phyloP scores from a whole-genome alignment of 2,797 vertebrate species.

The Phalloptychus januarius region DNA sequence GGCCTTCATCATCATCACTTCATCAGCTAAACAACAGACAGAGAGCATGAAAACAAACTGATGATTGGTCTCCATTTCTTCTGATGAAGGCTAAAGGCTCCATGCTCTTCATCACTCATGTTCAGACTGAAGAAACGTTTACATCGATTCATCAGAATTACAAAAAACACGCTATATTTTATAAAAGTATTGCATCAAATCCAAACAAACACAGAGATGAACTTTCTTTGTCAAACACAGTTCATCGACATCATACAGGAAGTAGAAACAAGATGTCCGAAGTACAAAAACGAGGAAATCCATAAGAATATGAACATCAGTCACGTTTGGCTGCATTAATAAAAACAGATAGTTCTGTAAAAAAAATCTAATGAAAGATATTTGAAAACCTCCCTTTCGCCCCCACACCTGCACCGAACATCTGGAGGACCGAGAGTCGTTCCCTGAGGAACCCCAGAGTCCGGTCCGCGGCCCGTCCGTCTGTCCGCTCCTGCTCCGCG shows the following conservation, averaged over 20 bases:
- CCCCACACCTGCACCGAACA: constrained; percentile 21
- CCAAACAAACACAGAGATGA: constrained; percentile 53
- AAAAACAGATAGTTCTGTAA: constrained; percentile 13
- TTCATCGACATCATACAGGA: constrained; percentile 31
- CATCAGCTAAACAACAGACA: constrained; percentile 44
- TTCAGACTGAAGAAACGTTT: background rate
- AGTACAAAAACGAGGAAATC: constrained; percentile 24
- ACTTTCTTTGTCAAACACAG: constrained; percentile 22
- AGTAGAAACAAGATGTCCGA: constrained; percentile 39
- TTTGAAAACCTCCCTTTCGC: constrained; percentile 30
- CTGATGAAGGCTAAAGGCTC: background rate
- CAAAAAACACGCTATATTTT: constrained; percentile 52
- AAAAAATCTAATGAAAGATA: background rate
- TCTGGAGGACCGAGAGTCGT: background rate
- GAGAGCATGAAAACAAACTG: constrained; percentile 24
- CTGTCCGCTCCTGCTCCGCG: background rate
- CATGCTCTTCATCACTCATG: background rate
- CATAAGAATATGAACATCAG: constrained; percentile 7
- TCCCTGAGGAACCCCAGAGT: constrained; percentile 45
- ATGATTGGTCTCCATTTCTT: background rate
- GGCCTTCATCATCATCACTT: constrained; percentile 33
- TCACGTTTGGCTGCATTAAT: constrained; percentile 22
- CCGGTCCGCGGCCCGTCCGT: background rate
- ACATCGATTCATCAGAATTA: constrained; percentile 48
- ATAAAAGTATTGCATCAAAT: constrained; percentile 71